Evolutionary conservation across 2,797 vertebrate species (phyloP), one percentile per base, ranked within the genome.

Genomic region (Gambusia yucatana): DNA sequence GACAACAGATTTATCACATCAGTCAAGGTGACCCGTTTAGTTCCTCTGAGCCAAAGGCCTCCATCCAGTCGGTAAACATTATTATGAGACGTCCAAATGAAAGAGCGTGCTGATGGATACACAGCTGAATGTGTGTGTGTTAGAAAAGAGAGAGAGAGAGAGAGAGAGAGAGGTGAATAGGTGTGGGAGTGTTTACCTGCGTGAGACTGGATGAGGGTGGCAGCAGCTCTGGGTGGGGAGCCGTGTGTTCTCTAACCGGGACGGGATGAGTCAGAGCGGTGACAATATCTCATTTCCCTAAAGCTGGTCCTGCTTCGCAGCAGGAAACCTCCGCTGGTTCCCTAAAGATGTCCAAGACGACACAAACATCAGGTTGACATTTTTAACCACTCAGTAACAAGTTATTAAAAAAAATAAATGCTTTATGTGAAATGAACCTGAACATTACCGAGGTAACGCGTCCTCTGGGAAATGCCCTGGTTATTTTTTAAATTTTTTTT

Each of bases 211-310:
- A 78, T 82, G 80, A 82, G 87, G 81, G 89, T 65, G 83, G 84
- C 50, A 46, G 80, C 76, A 47, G 75, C 76, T 78, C n/a, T 75
- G 83, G n/a, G 74, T 55, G 80, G 77, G 79, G 69, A 72, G 65
- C 69, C 70, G 81, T 73, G 76, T 43, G 61, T 69, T 75, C 17
- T 72, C 61, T 3, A 25, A 55, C 71, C 43, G 61, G 47, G 78
- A 72, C n/a, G 20, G 50, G 4, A 48, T 72, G 77, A 75, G 80
- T 83, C 79, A 39, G 81, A 55, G 81, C 84, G 22, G 72, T 86
- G 87, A 77, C 20, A 20, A 90, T 91, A 86, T 83, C 79, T 86
- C 69, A 88, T 90, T 92, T 94, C 87, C 88, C 86, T 89, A 52
- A 28, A 83, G 80, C 71, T 25, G 33, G n/a, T 80, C 77, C 76